phyloP scores from a whole-genome alignment of 2,888 invertebrate genomes.

The Pristionchus mayeri region DNA sequence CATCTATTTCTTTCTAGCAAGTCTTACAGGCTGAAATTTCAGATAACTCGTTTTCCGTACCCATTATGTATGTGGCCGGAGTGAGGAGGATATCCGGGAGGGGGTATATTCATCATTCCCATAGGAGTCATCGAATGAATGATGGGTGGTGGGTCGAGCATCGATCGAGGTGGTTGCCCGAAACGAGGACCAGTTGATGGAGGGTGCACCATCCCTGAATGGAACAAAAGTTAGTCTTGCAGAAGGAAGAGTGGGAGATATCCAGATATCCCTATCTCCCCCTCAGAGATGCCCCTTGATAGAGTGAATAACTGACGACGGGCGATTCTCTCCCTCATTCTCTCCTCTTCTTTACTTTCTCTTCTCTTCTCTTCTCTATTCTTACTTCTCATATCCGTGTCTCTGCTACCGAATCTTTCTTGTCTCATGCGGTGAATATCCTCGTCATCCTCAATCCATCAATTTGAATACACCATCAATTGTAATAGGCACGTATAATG shows the following conservation, averaged over 20 bases:
- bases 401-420: background rate
- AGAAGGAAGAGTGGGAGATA: background rate
- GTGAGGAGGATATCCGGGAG: background rate
- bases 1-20: too few species aligned
- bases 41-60: too few species aligned
- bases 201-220: background rate
- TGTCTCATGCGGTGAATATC: background rate
- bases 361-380: background rate
- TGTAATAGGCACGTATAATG: background rate
- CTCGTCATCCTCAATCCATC: background rate
- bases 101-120: background rate
- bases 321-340: background rate
- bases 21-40: too few species aligned
- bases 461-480: background rate
- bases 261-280: background rate
- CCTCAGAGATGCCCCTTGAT: background rate
- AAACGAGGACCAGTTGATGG: background rate
- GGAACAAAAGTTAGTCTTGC: too few species aligned
- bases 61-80: background rate
- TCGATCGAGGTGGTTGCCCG: background rate
- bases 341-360: background rate
- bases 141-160: background rate
- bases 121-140: background rate
- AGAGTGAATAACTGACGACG: background rate
- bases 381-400: background rate